A percentile compares a stretch with the other conserved stretches of the same genome.
These are phyloP conservation scores for Salvator merianae DNA, from an alignment of 2,113 vertebrate genomes.

Conservation along the genomic window DNA sequence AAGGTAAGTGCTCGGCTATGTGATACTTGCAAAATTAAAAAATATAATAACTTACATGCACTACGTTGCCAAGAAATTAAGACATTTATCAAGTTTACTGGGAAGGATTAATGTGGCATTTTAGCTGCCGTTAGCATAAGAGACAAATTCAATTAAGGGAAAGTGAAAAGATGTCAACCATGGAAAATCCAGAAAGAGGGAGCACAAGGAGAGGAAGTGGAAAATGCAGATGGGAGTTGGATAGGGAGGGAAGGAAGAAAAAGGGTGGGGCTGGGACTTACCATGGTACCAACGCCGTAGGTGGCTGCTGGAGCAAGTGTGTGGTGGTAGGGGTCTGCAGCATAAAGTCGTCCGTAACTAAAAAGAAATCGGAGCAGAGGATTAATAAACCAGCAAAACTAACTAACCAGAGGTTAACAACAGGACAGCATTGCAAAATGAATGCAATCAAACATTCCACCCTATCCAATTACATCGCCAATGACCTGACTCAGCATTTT, in stretches of 20 bases:
- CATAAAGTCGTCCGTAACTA: slow-evolving; percentile 99
- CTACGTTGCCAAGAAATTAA: slow-evolving; percentile 93
- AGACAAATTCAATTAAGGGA: slow-evolving; percentile 97
- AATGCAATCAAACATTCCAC: neutral
- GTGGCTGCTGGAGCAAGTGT: slow-evolving; percentile 98
- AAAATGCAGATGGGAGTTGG: too few relatives aligned
- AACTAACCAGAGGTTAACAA: neutral
- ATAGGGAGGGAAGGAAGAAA: slow-evolving; percentile 40
- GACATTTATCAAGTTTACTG: slow-evolving; percentile 97
- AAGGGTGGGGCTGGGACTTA: too few relatives aligned
- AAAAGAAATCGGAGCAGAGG: slow-evolving; percentile 65
- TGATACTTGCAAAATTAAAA: slow-evolving; percentile 95
- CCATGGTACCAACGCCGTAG: slow-evolving; percentile 99
- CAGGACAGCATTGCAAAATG: slow-evolving; percentile 1
- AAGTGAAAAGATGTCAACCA: slow-evolving; percentile 87
- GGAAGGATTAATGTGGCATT: slow-evolving; percentile 95
- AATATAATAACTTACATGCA: slow-evolving; percentile 95
- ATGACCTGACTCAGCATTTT: slow-evolving; percentile 32
- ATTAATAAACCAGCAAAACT: slow-evolving; percentile 24
- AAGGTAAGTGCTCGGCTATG: slow-evolving; percentile 89
- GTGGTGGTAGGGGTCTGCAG: slow-evolving; percentile 99
- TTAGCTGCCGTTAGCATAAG: slow-evolving; percentile 93
- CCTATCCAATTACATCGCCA: slow-evolving; percentile 28
- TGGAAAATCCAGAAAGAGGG: slow-evolving; percentile 74
- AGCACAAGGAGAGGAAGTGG: too few relatives aligned